These are phyloP conservation scores for Phalera bucephala DNA, from an alignment of 2,888 invertebrate genomes.

Conservation along the genomic window DNA sequence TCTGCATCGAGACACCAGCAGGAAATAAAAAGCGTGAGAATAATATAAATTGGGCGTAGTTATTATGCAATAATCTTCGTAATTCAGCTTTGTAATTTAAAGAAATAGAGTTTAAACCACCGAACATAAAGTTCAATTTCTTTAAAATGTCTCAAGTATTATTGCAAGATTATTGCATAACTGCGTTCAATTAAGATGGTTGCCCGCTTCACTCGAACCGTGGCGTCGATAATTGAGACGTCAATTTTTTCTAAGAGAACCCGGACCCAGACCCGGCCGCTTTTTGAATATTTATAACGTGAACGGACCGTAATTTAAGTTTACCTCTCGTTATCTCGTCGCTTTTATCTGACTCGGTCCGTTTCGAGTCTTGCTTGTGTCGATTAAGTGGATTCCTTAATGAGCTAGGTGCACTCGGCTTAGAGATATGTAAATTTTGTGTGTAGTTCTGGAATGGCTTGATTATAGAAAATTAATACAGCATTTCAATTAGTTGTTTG, in stretches of 20 bases:
- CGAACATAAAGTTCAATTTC: too few relatives aligned
- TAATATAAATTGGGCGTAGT: slow-evolving; percentile 72
- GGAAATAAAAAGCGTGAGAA: slow-evolving; percentile 80
- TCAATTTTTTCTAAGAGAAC: slow-evolving; percentile 55
- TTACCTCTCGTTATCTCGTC: slow-evolving; percentile 70
- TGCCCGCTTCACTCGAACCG: slow-evolving; percentile 30
- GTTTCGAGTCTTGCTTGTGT: slow-evolving; percentile 23
- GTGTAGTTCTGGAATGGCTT: too few relatives aligned
- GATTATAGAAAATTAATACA: too few relatives aligned
- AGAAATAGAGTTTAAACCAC: too few relatives aligned
- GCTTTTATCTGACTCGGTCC: slow-evolving; percentile 57
- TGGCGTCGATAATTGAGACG: slow-evolving; percentile 77
- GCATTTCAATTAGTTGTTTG: too few relatives aligned
- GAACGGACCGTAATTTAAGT: slow-evolving; percentile 72
- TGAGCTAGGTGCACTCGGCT: slow-evolving; percentile 10
- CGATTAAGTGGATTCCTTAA: slow-evolving; percentile 27
- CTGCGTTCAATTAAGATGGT: too few relatives aligned
- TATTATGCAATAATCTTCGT: too few relatives aligned
- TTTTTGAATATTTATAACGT: slow-evolving; percentile 79
- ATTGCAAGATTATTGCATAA: too few relatives aligned
- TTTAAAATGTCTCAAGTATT: too few relatives aligned
- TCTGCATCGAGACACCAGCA: slow-evolving; percentile 51
- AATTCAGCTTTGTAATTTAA: too few relatives aligned
- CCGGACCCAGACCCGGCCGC: slow-evolving; percentile 34
- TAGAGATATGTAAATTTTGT: slow-evolving; percentile 8